Percentiles rank a stretch among this genome's conserved stretches.
Evolutionary conservation across 1,140 invertebrate genomes (phyloP).

Genomic region (Battus philenor): DNA sequence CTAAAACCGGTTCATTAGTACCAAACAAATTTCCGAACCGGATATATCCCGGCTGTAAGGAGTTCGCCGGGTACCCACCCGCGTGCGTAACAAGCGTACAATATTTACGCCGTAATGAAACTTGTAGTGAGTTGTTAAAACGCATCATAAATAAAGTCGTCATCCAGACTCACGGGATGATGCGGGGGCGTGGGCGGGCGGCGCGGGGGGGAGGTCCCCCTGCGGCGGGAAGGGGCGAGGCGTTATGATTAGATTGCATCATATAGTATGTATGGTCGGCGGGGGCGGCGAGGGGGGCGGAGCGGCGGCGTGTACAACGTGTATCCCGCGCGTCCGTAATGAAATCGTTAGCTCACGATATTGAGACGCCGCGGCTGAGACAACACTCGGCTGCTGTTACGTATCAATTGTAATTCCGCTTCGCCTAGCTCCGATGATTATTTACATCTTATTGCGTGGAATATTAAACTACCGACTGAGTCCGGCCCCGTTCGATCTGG

Average conservation of each 20-base stretch:
- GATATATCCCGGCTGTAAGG: no score
- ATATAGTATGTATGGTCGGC: constrained; percentile 8
- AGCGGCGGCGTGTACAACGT: no score
- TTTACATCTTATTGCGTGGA: no score
- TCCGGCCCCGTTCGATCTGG: no score
- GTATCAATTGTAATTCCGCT: no score
- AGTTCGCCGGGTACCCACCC: no score
- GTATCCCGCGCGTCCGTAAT: background rate
- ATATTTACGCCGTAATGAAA: constrained; percentile 15
- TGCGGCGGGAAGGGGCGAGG: background rate
- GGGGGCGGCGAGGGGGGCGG: background rate
- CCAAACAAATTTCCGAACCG: no score
- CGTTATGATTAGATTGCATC: constrained; percentile 11
- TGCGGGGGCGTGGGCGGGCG: no score
- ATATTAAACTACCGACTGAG: no score
- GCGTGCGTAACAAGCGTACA: background rate
- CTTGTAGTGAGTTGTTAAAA: constrained; percentile 13
- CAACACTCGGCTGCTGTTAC: no score
- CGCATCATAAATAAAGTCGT: constrained; percentile 13
- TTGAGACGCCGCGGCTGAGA: constrained; percentile 7
- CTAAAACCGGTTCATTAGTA: no score
- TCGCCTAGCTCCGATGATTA: no score
- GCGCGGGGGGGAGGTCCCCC: background rate
- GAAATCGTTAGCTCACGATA: constrained; percentile 9
- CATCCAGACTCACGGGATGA: background rate